Conservation (phyloP, 37 sponge, comb jelly and placozoan species). For the Amphimedon queenslandica region DNA sequence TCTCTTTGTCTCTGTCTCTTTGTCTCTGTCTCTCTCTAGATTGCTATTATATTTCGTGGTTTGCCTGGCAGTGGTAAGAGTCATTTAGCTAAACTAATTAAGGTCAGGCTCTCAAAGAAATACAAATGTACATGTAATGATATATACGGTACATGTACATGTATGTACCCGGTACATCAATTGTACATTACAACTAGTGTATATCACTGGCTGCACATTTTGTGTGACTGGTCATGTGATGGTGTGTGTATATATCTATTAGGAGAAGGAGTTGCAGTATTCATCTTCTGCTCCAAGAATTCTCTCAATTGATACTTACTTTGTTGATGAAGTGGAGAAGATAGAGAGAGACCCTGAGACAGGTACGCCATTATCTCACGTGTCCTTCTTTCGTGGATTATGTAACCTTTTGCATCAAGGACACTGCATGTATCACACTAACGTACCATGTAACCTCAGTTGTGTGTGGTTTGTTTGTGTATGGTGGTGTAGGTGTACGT, state of each 20-base stretch:
- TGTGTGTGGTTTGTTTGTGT: no score
- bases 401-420: not conserved
- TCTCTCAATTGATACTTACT: conserved; percentile 83
- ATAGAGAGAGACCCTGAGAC: conserved; percentile 57
- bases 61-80: conserved; percentile 89
- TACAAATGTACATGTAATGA: not conserved
- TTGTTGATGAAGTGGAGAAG: conserved; percentile 75
- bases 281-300: conserved; percentile 72
- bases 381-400: not conserved
- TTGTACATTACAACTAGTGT: not conserved
- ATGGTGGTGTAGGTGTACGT: no score
- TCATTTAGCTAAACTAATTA: conserved; percentile 72
- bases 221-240: not conserved
- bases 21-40: conserved; percentile 42
- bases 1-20: no score
- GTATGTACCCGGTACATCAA: not conserved
- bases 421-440: not conserved
- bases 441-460: not conserved
- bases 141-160: not conserved
- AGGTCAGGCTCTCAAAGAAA: conserved; percentile 25
- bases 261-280: conserved; percentile 71
- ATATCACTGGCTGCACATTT: conserved; percentile 2
- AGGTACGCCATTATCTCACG: conserved; percentile 19
- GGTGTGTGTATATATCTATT: conserved; percentile 1
- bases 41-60: conserved; percentile 84